Percentiles rank a stretch among this genome's conserved stretches.
Conservation (phyloP, 1,140 invertebrate species). For the Solenopsis invicta region DNA sequence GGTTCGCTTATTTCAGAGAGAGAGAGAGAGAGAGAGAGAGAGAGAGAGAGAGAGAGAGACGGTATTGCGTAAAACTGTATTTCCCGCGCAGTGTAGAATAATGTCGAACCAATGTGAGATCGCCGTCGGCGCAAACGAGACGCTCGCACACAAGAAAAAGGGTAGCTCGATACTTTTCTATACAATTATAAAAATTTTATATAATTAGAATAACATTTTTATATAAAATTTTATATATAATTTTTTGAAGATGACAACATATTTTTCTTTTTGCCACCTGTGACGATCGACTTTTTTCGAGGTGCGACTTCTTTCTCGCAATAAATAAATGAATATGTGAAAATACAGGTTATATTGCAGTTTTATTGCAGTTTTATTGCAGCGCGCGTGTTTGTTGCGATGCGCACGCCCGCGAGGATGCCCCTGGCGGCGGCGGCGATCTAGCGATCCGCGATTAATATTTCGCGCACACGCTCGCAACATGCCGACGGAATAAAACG, state of each 20-base stretch:
- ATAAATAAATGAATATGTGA: constrained; percentile 27
- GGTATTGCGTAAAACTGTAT: constrained; percentile 7
- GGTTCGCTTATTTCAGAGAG: constrained; percentile 20
- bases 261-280: neutral
- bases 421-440: neutral
- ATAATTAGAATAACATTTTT: no score
- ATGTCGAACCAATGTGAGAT: neutral
- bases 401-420: constrained; percentile 3
- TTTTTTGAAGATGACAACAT: no score
- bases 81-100: neutral
- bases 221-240: no score
- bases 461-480: constrained; percentile 11
- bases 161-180: neutral
- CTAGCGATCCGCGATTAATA: constrained; percentile 45
- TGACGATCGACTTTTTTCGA: neutral
- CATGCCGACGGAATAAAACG: constrained; percentile 23
- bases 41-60: neutral
- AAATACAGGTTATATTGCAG: neutral
- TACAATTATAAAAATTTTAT: no score
- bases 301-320: neutral
- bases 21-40: neutral
- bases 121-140: neutral
- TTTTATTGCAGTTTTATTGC: neutral
- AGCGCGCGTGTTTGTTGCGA: neutral
- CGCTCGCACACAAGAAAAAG: neutral